Percentiles rank a stretch among this genome's conserved stretches.
Conservation (phyloP, 2,888 invertebrate genomes). For the Drosophila gaucha region DNA sequence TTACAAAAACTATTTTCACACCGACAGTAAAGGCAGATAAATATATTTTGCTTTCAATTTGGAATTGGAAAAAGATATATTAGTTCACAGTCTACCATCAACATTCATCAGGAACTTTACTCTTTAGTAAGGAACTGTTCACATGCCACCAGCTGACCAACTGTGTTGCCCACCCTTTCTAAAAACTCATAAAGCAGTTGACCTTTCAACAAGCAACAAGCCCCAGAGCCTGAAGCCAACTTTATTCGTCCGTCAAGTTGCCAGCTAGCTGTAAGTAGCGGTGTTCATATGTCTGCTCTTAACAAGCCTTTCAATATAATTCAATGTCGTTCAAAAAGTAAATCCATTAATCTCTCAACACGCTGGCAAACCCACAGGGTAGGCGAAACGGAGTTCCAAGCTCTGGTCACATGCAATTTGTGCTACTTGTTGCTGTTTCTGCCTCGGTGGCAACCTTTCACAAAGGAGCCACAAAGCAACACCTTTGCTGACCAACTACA, state of each 20-base stretch:
- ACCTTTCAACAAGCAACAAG: conserved; percentile 19
- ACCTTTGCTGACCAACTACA: conserved; percentile 57
- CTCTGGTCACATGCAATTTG: conserved; percentile 59
- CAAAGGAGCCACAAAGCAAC: conserved; percentile 56
- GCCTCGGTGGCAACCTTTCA: conserved; percentile 43
- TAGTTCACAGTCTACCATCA: background rate
- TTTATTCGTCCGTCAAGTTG: conserved; percentile 18
- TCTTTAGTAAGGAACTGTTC: background rate
- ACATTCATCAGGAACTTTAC: background rate
- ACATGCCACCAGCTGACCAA: background rate
- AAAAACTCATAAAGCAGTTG: conserved; percentile 7
- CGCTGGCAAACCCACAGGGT: conserved; percentile 17
- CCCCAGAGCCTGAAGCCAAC: conserved; percentile 22
- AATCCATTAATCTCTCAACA: conserved; percentile 61
- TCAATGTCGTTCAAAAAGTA: conserved; percentile 54
- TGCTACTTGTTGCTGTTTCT: conserved; percentile 76
- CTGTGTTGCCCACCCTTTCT: background rate
- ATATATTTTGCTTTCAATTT: no score
- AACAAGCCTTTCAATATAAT: conserved; percentile 65
- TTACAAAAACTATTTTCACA: background rate
- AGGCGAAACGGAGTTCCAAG: background rate
- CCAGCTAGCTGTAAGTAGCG: conserved; percentile 14
- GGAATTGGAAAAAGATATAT: background rate
- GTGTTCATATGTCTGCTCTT: conserved; percentile 59
- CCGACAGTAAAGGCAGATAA: no score